Percentiles rank a stretch among this genome's conserved stretches.
phyloP scores from a whole-genome alignment of 2,888 invertebrate species.

The Tetragonisca angustula region DNA sequence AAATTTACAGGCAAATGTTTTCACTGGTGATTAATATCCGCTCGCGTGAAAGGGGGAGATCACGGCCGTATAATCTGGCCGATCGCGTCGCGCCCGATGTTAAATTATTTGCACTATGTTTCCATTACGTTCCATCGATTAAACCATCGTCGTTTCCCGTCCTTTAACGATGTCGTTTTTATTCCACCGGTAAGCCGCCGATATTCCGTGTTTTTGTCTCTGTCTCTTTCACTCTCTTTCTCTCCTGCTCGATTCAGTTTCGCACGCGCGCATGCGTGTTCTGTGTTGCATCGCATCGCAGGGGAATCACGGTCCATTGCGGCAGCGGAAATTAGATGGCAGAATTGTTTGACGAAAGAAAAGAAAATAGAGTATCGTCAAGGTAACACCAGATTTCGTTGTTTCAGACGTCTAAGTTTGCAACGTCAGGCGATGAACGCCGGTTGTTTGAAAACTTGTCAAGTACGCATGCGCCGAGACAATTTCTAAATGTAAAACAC shows the following conservation, averaged over 20 bases:
- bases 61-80: constrained; percentile 27
- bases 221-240: neutral
- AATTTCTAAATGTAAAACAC: no score
- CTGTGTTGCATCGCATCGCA: neutral
- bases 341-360: neutral
- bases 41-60: constrained; percentile 9
- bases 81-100: constrained; percentile 15
- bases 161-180: constrained; percentile 11
- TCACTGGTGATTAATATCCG: constrained; percentile 43
- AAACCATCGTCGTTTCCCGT: neutral
- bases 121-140: constrained; percentile 38
- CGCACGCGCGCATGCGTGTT: neutral
- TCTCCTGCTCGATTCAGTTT: neutral
- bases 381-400: neutral
- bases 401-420: neutral
- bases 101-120: constrained; percentile 41
- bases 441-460: no score
- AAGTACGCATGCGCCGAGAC: no score
- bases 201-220: neutral
- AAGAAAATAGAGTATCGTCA: neutral
- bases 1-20: constrained; percentile 51
- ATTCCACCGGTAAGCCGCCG: neutral
- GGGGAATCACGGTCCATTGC: neutral
- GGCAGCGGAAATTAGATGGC: neutral
- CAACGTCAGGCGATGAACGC: neutral